Evolutionary conservation across 2,113 vertebrate genomes (phyloP).

Genomic region (Haliaeetus leucogaster): DNA sequence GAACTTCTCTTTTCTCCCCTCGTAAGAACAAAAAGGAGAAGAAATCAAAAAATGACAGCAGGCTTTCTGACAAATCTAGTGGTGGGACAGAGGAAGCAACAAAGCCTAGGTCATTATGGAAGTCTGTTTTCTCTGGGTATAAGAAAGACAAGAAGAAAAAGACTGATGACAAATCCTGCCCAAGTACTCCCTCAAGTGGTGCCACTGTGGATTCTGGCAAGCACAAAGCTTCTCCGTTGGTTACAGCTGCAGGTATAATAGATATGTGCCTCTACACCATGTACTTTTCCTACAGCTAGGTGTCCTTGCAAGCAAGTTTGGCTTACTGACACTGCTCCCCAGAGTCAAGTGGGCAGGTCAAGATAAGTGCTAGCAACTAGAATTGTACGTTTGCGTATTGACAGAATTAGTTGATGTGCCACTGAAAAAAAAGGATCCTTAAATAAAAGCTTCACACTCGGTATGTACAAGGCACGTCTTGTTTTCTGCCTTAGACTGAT

Average conservation of each 20-base stretch:
- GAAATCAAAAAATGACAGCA: conserved; percentile 87
- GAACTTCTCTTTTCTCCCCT: conserved; percentile 93
- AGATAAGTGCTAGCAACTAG: neutral
- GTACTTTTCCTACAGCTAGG: neutral
- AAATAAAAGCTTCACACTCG: neutral
- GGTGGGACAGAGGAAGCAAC: conserved; percentile 74
- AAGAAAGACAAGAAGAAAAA: conserved; percentile 98
- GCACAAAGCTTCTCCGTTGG: conserved; percentile 71
- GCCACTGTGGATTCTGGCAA: conserved; percentile 87
- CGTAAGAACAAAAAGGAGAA: conserved; percentile 96
- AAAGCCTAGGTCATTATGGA: conserved; percentile 94
- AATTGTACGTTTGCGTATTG: neutral
- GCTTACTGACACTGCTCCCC: neutral
- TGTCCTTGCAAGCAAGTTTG: neutral
- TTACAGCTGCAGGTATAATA: conserved; percentile 80
- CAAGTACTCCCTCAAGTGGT: conserved; percentile 89
- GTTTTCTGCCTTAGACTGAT: neutral
- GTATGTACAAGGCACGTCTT: neutral
- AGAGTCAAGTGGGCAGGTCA: neutral
- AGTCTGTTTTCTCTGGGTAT: conserved; percentile 93
- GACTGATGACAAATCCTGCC: conserved; percentile 82
- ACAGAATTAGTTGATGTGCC: neutral
- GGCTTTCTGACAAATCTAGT: conserved; percentile 72
- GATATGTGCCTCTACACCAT: neutral
- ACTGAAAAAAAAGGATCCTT: neutral